Percentiles rank a stretch among this genome's conserved stretches.
These are phyloP conservation scores for Aradophagus sp. DNA, from an alignment of 1,140 invertebrate genomes.

Conservation along the genomic window DNA sequence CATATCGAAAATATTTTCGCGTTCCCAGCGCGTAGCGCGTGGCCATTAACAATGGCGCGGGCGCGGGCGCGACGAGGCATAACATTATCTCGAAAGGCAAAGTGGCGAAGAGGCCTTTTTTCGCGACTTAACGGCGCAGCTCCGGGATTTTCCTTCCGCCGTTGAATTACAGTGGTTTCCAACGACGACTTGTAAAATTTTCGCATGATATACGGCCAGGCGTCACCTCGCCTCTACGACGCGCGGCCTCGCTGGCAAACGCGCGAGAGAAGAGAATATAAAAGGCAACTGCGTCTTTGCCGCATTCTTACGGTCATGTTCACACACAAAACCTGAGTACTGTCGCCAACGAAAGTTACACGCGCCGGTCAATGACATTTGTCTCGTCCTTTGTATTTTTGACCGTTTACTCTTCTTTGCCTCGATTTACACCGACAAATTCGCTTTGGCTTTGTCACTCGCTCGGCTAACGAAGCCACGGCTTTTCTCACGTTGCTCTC, in stretches of 20 bases:
- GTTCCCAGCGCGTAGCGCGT: conserved; percentile 27
- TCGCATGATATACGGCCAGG: conserved; percentile 59
- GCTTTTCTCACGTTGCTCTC: conserved; percentile 44
- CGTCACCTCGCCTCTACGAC: conserved; percentile 44
- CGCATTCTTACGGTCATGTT: conserved; percentile 52
- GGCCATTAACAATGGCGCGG: conserved; percentile 38
- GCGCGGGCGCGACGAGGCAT: conserved; percentile 28
- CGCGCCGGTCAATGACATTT: conserved; percentile 48
- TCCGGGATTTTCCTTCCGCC: conserved; percentile 52
- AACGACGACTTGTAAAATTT: conserved; percentile 60
- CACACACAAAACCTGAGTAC: conserved; percentile 50
- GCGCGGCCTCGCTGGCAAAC: conserved; percentile 34
- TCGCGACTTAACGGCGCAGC: conserved; percentile 37
- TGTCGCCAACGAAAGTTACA: conserved; percentile 53
- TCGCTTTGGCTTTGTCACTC: conserved; percentile 22
- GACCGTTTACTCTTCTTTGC: conserved; percentile 38
- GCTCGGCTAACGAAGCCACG: conserved; percentile 6
- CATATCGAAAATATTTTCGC: conserved; percentile 31
- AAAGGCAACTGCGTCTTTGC: conserved; percentile 50
- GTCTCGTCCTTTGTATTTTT: conserved; percentile 45
- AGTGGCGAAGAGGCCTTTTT: too few relatives aligned
- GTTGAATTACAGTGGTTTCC: conserved; percentile 57
- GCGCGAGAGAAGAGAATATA: conserved; percentile 47
- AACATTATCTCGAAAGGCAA: conserved; percentile 34
- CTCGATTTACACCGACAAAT: conserved; percentile 33